Percentiles rank a stretch among this genome's conserved stretches.
phyloP scores from a whole-genome alignment of 2,113 vertebrate genomes.

The Pandion haliaetus region DNA sequence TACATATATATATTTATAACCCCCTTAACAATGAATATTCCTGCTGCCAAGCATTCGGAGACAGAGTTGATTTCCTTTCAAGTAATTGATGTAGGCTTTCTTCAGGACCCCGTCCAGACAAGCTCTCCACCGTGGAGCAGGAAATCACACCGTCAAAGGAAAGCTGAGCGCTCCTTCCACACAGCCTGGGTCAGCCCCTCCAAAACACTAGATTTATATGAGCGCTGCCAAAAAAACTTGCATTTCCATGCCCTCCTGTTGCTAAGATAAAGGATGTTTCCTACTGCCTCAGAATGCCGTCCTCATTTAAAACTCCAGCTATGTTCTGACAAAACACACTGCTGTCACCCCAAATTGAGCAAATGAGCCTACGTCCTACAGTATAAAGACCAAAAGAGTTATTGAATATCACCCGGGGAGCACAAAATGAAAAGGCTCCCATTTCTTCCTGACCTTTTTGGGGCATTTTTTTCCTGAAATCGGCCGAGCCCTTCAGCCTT shows the following conservation, averaged over 20 bases:
- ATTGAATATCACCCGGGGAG: slow-evolving; percentile 85
- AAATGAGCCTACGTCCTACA: slow-evolving; percentile 77
- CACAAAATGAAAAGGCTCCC: slow-evolving; percentile 83
- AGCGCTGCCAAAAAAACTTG: slow-evolving; percentile 74
- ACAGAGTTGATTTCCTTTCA: slow-evolving; percentile 78
- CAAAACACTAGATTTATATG: slow-evolving; percentile 76
- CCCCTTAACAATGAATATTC: slow-evolving; percentile 75
- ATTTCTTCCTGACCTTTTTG: slow-evolving; percentile 81
- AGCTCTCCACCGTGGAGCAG: slow-evolving; percentile 74
- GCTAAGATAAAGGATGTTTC: slow-evolving; percentile 82
- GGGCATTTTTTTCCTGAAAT: slow-evolving; percentile 62
- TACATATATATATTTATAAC: slow-evolving; percentile 43
- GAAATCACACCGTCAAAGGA: slow-evolving; percentile 81
- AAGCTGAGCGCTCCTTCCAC: slow-evolving; percentile 77
- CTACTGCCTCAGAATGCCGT: slow-evolving; percentile 68
- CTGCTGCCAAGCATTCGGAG: slow-evolving; percentile 73
- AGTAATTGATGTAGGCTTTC: slow-evolving; percentile 80
- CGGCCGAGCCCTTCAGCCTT: slow-evolving; percentile 64
- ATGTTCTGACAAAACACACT: slow-evolving; percentile 76
- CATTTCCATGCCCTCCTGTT: slow-evolving; percentile 76
- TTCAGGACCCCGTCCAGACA: slow-evolving; percentile 72
- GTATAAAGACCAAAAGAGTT: slow-evolving; percentile 80
- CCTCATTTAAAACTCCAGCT: slow-evolving; percentile 70
- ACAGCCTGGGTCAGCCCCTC: slow-evolving; percentile 69
- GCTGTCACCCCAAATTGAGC: slow-evolving; percentile 82